These are phyloP conservation scores for Perccottus glenii DNA, from an alignment of 2,113 vertebrate genomes.

Conservation along the genomic window DNA sequence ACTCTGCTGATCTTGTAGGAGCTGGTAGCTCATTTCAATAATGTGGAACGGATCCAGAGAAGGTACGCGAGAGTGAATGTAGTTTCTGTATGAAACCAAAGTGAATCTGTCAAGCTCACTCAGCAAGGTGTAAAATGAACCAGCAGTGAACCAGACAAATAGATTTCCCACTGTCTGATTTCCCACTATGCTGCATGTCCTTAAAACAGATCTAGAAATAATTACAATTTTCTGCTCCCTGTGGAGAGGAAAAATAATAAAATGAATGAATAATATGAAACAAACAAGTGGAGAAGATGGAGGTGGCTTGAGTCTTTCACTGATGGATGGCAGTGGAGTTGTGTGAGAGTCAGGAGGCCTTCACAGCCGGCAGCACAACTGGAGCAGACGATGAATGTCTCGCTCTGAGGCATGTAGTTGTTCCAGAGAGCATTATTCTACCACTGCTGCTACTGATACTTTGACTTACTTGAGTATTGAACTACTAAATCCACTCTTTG, in stretches of 20 bases:
- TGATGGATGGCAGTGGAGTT: neutral
- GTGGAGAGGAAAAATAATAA: constrained; percentile 4
- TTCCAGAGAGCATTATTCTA: constrained; percentile 15
- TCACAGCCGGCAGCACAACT: neutral
- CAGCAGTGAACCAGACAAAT: constrained; percentile 34
- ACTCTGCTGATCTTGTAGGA: too few species aligned
- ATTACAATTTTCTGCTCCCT: constrained; percentile 21
- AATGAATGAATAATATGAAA: neutral
- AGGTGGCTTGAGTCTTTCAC: neutral
- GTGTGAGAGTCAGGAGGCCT: constrained; percentile 1
- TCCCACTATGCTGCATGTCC: constrained; percentile 1
- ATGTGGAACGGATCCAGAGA: too few species aligned
- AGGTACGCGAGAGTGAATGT: too few species aligned
- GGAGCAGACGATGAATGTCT: constrained; percentile 29
- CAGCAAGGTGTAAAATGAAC: constrained; percentile 63
- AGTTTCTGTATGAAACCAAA: constrained; percentile 30
- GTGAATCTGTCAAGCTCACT: constrained; percentile 30
- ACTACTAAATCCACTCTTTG: neutral
- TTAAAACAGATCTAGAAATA: constrained; percentile 20
- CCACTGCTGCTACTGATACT: constrained; percentile 4
- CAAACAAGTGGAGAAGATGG: neutral
- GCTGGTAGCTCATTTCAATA: too few species aligned
- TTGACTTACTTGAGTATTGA: neutral
- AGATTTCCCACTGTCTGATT: too few species aligned
- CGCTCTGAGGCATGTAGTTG: constrained; percentile 28